Base-by-base conservation (phyloP, 2,113 vertebrate species). In the Cebidichthys violaceus region DNA sequence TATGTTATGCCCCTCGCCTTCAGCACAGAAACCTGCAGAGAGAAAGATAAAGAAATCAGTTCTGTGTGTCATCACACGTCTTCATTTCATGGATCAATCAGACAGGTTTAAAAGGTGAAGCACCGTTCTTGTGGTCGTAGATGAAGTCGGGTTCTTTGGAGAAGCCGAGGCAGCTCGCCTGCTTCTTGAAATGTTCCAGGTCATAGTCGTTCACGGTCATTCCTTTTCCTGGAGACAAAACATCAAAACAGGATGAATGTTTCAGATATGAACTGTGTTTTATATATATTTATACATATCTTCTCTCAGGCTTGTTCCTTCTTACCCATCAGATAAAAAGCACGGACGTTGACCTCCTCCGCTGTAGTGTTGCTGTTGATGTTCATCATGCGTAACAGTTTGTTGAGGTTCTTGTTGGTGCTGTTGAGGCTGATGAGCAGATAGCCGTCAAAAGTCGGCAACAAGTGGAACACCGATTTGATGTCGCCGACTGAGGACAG, bases 141-240 rank as follows among this genome's bases (percentile, higher is more conserved):
- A 1, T 6, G 47, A 61, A 92, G 55, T 79, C 13, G 0, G 41
- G 87, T 18, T 92, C 89, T 80, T 55, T 1, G 1, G 57, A 11
- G 76, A 86, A 88, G 4, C 87, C 89, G 1, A 87, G 11, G 69
- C 90, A 92, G 27, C 43, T 57, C 2, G 87, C 90, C 62, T 88
- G 87, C 37, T 69, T 39, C 82, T 74, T 89, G 55, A 89, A 90
- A 4, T 24, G 31, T 15, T 92, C 75, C 70, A 89, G 8, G 10
- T 88, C 85, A 0, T 73, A 54, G 9, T 86, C 87, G 22, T 57
- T 72, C 39, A 90, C 0, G 0, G 27, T 69, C 1, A 5, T 0
- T 1, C 27, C 33, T 8, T 0, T 52, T 8, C 13, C 90, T 88
- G 74, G 18, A 83, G 43, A 61, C 54, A 59, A 24, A 70, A 41